Conservation (phyloP, 2,113 vertebrate species). For the Microcebus griseorufus region DNA sequence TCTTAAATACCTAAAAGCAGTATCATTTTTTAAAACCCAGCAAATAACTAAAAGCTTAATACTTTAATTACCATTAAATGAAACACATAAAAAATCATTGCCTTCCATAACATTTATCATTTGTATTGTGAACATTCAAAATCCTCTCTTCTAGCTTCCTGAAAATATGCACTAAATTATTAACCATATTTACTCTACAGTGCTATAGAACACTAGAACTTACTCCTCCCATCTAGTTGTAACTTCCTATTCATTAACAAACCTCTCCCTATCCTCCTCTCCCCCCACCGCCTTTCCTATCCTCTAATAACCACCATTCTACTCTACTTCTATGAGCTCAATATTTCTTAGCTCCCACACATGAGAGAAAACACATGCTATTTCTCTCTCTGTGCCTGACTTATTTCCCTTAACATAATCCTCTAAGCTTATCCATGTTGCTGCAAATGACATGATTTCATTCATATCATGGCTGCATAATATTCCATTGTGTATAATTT, state of each 20-base stretch:
- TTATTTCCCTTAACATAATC: not conserved
- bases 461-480: not conserved
- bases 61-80: not conserved
- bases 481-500: not conserved
- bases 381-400: not conserved
- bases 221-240: not conserved
- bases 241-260: not conserved
- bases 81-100: not conserved
- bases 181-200: not conserved
- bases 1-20: not conserved
- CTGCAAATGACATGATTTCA: not conserved
- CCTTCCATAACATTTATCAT: not conserved
- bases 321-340: not conserved
- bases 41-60: not conserved
- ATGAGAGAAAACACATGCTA: not conserved
- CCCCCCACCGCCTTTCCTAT: not conserved
- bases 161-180: not conserved
- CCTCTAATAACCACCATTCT: not conserved
- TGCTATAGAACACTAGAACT: not conserved
- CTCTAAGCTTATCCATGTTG: not conserved
- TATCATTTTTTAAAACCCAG: not conserved
- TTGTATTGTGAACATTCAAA: not conserved
- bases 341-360: not conserved
- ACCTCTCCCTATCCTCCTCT: not conserved
- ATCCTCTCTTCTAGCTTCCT: not conserved